phyloP scores from a whole-genome alignment of 2,797 vertebrate species.

The Arnoldichthys spilopterus region DNA sequence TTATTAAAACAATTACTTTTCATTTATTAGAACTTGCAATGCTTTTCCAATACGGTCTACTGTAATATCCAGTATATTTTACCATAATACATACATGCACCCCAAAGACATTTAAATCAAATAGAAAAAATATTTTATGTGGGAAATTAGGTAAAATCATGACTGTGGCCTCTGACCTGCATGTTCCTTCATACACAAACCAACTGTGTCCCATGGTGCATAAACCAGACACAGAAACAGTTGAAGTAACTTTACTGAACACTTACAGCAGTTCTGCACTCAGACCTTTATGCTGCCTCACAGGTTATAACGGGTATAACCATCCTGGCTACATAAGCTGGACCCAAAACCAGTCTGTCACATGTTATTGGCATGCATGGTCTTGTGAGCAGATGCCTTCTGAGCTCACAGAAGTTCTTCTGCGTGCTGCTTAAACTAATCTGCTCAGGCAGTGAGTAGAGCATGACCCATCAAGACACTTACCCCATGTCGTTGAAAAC shows the following conservation, averaged over 20 bases:
- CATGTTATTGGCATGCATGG: neutral
- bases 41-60: neutral
- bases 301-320: neutral
- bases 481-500: slow-evolving; percentile 73
- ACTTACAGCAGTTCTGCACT: neutral
- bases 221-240: neutral
- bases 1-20: too few species aligned
- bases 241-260: neutral
- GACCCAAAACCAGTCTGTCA: neutral
- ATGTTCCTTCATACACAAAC: too few species aligned
- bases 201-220: too few species aligned
- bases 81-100: neutral
- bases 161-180: too few species aligned
- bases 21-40: too few species aligned
- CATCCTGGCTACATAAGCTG: neutral
- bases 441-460: neutral
- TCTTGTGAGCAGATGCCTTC: neutral
- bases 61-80: neutral
- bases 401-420: slow-evolving; percentile 27
- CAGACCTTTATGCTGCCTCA: neutral
- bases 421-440: slow-evolving; percentile 16
- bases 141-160: too few species aligned
- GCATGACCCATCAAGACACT: slow-evolving; percentile 53
- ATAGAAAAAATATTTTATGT: too few species aligned
- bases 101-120: neutral